phyloP scores from a whole-genome alignment of 2,888 invertebrate species.

The Criorhina ranunculi region DNA sequence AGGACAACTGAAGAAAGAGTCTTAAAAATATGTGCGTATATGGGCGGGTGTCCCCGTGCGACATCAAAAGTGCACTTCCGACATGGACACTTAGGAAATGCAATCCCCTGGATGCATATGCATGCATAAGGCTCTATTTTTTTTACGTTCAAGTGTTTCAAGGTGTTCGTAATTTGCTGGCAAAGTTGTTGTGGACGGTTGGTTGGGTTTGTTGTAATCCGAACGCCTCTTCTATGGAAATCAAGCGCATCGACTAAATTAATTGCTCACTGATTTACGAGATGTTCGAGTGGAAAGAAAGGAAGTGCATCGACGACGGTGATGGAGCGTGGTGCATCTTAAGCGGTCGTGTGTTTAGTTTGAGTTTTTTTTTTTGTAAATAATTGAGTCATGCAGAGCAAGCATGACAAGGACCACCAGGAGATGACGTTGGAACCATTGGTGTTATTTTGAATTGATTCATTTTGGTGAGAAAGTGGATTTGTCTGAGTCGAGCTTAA shows the following conservation, averaged over 20 bases:
- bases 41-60: constrained; percentile 44
- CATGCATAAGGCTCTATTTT: constrained; percentile 11
- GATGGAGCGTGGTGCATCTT: constrained; percentile 70
- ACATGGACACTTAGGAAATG: constrained; percentile 71
- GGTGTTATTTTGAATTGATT: background rate
- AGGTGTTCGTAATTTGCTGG: constrained; percentile 74
- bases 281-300: constrained; percentile 25
- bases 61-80: constrained; percentile 74
- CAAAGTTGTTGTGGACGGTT: constrained; percentile 21
- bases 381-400: constrained; percentile 38
- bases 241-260: constrained; percentile 74
- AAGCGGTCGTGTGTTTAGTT: constrained; percentile 66
- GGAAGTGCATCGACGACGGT: constrained; percentile 37
- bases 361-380: background rate
- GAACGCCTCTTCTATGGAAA: constrained; percentile 54
- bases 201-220: constrained; percentile 25
- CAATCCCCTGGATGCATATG: constrained; percentile 52
- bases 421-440: constrained; percentile 5
- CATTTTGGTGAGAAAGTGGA: too few species aligned
- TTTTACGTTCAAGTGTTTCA: constrained; percentile 63
- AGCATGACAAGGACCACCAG: constrained; percentile 13
- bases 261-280: constrained; percentile 75
- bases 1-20: constrained; percentile 15
- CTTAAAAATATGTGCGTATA: constrained; percentile 38
- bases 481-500: too few species aligned